Percentiles rank a stretch among this genome's conserved stretches.
Evolutionary conservation across 2,113 vertebrate genomes (phyloP).

Genomic region (Labeo rohita): DNA sequence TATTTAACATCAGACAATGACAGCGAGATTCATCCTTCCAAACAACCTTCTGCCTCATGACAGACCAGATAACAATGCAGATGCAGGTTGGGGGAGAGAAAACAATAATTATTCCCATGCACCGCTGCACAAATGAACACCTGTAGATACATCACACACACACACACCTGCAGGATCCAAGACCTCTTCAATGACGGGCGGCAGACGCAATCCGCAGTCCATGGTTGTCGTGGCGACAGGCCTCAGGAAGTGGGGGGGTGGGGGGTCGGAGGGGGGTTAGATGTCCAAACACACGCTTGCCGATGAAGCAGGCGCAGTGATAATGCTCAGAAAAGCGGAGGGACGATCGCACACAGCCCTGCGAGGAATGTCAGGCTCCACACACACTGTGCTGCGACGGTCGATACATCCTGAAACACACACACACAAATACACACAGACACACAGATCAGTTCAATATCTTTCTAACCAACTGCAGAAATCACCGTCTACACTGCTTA

Average conservation of each 20-base stretch:
- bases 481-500: conserved; percentile 21
- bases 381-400: conserved; percentile 43
- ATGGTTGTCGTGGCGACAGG: conserved; percentile 57
- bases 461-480: background rate
- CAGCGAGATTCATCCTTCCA: background rate
- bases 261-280: background rate
- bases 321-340: conserved; percentile 7
- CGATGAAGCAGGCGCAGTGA: conserved; percentile 35
- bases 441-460: conserved; percentile 17
- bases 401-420: conserved; percentile 47
- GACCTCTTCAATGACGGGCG: conserved; percentile 61
- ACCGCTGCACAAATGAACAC: background rate
- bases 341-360: conserved; percentile 23
- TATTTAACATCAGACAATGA: background rate
- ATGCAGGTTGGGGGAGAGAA: background rate
- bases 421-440: conserved; percentile 38
- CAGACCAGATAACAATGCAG: background rate
- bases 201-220: conserved; percentile 61
- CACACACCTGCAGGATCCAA: conserved; percentile 56
- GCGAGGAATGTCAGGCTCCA: conserved; percentile 49
- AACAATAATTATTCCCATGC: background rate
- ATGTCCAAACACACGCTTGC: conserved; percentile 41
- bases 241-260: conserved; percentile 6
- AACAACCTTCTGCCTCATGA: conserved; percentile 17
- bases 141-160: background rate